phyloP scores from a whole-genome alignment of 2,113 vertebrate genomes.

The Carassius auratus region DNA sequence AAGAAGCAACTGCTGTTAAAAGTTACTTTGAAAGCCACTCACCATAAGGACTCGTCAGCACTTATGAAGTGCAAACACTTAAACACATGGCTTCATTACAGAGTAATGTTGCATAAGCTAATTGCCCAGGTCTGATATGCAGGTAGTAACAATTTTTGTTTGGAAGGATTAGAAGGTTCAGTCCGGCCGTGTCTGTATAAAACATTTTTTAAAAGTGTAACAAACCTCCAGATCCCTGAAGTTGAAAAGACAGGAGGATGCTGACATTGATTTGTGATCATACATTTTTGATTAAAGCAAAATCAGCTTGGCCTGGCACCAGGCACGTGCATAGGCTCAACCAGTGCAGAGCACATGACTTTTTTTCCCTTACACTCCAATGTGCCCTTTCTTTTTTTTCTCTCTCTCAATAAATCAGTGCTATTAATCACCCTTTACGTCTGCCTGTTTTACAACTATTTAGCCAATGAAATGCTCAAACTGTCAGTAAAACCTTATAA shows the following conservation, averaged over 20 bases:
- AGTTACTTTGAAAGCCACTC: background rate
- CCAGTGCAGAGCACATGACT: too few relatives aligned
- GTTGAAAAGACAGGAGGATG: background rate
- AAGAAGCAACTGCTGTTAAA: background rate
- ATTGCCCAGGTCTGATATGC: background rate
- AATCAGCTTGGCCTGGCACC: background rate
- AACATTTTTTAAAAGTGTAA: background rate
- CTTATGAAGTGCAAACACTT: background rate
- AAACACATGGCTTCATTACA: background rate
- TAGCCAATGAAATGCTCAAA: too few relatives aligned
- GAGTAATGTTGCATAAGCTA: background rate
- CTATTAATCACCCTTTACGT: too few relatives aligned
- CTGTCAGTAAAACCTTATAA: too few relatives aligned
- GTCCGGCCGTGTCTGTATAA: background rate
- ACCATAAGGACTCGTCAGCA: background rate
- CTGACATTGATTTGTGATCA: background rate
- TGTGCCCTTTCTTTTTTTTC: too few relatives aligned
- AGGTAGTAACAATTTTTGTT: background rate
- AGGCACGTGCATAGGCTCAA: too few relatives aligned
- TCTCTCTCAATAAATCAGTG: too few relatives aligned
- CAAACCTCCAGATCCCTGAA: background rate
- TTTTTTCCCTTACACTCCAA: too few relatives aligned
- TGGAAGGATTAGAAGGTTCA: background rate
- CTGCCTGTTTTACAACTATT: too few relatives aligned
- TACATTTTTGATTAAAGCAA: background rate